Conservation (phyloP, 2,888 invertebrate genomes). For the Tetropium fuscum region DNA sequence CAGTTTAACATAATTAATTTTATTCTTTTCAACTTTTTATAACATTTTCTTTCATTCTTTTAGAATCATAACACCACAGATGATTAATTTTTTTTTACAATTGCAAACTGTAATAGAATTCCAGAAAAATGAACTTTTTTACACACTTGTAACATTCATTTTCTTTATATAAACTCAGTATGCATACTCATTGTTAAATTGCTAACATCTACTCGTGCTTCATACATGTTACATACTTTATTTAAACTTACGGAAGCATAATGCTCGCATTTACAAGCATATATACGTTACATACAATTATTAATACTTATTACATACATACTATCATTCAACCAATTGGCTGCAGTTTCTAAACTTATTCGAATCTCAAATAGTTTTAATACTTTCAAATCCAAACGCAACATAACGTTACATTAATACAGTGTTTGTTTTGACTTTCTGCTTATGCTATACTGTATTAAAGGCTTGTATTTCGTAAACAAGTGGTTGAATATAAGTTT, state of each 20-base stretch:
- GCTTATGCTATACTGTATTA: constrained; percentile 13
- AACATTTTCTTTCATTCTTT: constrained; percentile 55
- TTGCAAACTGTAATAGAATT: constrained; percentile 25
- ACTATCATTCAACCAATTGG: constrained; percentile 55
- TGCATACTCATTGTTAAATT: constrained; percentile 49
- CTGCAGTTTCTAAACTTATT: constrained; percentile 54
- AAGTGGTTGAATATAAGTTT: constrained; percentile 20
- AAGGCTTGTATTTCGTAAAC: constrained; percentile 9
- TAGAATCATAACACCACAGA: constrained; percentile 50
- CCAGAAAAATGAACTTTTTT: constrained; percentile 34
- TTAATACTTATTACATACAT: constrained; percentile 50
- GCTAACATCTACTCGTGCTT: constrained; percentile 56
- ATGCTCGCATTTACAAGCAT: constrained; percentile 45
- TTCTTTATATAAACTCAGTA: constrained; percentile 40
- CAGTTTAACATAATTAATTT: constrained; percentile 57
- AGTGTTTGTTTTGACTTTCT: constrained; percentile 9
- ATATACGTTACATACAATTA: constrained; percentile 42
- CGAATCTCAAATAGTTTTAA: background rate
- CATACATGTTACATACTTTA: constrained; percentile 47
- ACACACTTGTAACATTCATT: constrained; percentile 30
- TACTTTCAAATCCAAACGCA: constrained; percentile 23
- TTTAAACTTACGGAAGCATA: constrained; percentile 44
- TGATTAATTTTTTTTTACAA: constrained; percentile 42
- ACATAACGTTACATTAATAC: constrained; percentile 9
- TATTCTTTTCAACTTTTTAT: constrained; percentile 60